phyloP scores from a whole-genome alignment of 2,113 vertebrate species.

The Rhinoptilus africanus region DNA sequence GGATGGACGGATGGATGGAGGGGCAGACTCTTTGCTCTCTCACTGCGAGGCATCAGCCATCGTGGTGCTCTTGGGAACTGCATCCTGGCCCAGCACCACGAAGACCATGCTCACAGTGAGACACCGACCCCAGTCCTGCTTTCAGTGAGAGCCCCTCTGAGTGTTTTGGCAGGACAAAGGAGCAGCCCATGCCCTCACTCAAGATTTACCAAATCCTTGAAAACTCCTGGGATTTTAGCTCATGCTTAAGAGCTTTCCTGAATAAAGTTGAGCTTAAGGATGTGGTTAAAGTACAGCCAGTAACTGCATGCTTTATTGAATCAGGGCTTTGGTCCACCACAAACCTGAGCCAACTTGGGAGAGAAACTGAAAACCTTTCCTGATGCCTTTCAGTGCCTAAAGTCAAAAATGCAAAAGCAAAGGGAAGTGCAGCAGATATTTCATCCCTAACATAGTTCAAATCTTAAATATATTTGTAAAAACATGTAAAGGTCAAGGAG shows the following conservation, averaged over 20 bases:
- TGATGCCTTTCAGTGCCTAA: not conserved
- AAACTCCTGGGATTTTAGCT: not conserved
- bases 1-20: not conserved
- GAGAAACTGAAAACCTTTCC: not conserved
- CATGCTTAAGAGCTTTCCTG: not conserved
- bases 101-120: not conserved
- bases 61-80: not conserved
- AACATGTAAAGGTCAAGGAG: not conserved
- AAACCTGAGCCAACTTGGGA: not conserved
- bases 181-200: not conserved
- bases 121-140: fast-evolving
- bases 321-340: not conserved
- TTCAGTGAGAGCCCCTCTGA: not conserved
- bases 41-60: not conserved
- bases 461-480: not conserved
- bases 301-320: not conserved
- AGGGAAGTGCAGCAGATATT: not conserved
- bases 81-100: not conserved
- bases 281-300: not conserved
- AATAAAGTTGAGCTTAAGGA: not conserved
- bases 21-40: not conserved
- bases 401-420: not conserved
- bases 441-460: not conserved
- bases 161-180: not conserved
- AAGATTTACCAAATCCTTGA: not conserved